Evolutionary conservation across 2,888 invertebrate genomes (phyloP), one percentile per base, ranked within the genome.

Genomic region (Seladonia tumulorum): DNA sequence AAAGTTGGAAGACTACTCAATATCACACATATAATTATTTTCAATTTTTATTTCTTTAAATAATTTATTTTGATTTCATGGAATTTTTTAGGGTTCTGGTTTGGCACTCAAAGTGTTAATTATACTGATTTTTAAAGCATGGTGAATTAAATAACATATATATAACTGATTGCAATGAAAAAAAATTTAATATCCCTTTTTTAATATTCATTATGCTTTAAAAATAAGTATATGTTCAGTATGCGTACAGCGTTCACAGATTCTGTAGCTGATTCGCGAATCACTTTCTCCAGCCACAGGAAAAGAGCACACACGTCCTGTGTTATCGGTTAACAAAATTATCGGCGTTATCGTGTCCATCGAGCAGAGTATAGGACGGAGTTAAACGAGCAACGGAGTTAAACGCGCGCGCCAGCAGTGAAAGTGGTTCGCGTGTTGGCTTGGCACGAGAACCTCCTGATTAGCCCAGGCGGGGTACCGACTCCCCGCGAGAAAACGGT

Each of bases 371-470:
- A 4, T 35, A 5, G 60, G 22, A 47, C 45, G 18, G 18, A 29
- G 57, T 29, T 8, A 18, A 22, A 12, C 29, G 68, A 39, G n/a
- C 10, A 76, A 22, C 39, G 39, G 35, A 18, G 35, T 49, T 49
- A 18, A 45, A 53, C 53, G 53, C 22, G 53, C 53, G 60, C 25
- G 77, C 57, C 22, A 70, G 16, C 47, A 72, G 74, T 78, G 80
- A 82, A 77, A 87, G 79, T 84, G 75, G 49, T 49, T 83, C 53
- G 76, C 73, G 76, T 82, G 76, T 66, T 42, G 29, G 63, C 63
- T 29, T 66, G 76, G 60, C 79, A 39, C 22, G 25, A 72, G 78
- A 60, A 47, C 25, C 29, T 66, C n/a, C 42, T 22, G 66, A 53
- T 53, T 49, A 25, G 10, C 8, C 76, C 49, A 8, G 63, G 22